These are phyloP conservation scores for Tipula vernalis DNA, from an alignment of 2,888 invertebrate genomes.

Conservation along the genomic window DNA sequence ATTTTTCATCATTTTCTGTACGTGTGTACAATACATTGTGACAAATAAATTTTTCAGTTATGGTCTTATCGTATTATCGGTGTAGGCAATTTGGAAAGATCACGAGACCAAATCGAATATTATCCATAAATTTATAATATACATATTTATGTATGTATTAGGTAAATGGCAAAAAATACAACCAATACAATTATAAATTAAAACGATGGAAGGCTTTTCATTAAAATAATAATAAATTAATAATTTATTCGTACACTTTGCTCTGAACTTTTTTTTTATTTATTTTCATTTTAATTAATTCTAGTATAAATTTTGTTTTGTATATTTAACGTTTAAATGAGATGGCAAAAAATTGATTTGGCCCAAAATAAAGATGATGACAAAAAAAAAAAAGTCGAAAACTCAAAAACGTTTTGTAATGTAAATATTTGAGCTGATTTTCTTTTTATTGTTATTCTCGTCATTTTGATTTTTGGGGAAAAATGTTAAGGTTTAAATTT, in stretches of 20 bases:
- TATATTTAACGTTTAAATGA: neutral
- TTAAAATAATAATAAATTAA: neutral
- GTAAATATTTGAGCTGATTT: neutral
- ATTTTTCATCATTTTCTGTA: neutral
- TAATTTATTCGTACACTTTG: neutral
- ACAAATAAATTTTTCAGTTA: neutral
- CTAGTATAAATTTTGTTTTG: neutral
- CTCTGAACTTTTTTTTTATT: neutral
- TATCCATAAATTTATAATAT: neutral
- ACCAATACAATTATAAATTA: neutral
- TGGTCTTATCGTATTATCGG: neutral
- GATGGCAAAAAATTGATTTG: neutral
- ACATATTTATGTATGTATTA: neutral
- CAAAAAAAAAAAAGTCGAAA: neutral
- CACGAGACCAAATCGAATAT: neutral
- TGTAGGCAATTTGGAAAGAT: neutral
- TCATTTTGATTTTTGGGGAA: neutral
- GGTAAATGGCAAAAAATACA: neutral
- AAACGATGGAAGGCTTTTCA: neutral
- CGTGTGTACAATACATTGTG: neutral
- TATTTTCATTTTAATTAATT: neutral
- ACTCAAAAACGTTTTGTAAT: neutral
- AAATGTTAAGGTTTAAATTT: neutral
- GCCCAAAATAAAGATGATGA: neutral
- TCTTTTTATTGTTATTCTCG: neutral